These are phyloP conservation scores for Amitus sp. DNA, from an alignment of 2,888 invertebrate genomes.

Conservation along the genomic window DNA sequence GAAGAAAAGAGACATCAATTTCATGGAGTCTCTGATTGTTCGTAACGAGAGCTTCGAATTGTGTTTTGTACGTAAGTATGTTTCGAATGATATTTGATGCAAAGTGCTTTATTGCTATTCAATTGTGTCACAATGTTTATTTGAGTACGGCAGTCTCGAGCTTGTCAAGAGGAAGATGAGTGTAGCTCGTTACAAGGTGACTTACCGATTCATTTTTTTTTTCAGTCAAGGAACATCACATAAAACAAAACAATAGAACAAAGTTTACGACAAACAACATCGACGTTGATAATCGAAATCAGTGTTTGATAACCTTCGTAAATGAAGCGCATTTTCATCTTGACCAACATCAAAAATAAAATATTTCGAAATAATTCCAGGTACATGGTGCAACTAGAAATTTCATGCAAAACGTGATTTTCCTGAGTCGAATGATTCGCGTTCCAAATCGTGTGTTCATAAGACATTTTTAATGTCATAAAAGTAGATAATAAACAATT, in stretches of 20 bases:
- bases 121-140: constrained; percentile 49
- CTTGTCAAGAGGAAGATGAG: constrained; percentile 45
- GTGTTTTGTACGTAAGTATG: constrained; percentile 58
- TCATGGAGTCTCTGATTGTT: too few relatives aligned
- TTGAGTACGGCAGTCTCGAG: constrained; percentile 43
- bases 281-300: constrained; percentile 36
- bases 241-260: constrained; percentile 44
- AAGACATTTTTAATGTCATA: too few relatives aligned
- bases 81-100: constrained; percentile 53
- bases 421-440: too few relatives aligned
- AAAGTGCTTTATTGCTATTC: constrained; percentile 60
- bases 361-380: constrained; percentile 30
- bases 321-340: constrained; percentile 36
- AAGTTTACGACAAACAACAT: constrained; percentile 40
- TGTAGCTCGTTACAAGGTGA: constrained; percentile 49
- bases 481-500: too few relatives aligned
- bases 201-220: constrained; percentile 43
- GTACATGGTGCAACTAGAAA: neutral
- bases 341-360: too few relatives aligned
- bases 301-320: constrained; percentile 34
- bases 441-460: too few relatives aligned
- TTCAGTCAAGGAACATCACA: constrained; percentile 43
- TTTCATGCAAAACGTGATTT: neutral
- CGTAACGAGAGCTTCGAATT: too few relatives aligned
- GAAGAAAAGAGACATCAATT: too few relatives aligned